Percentiles rank a stretch among this genome's conserved stretches.
Conservation (phyloP, 2,888 invertebrate species). For the Ophonus ardosiacus region DNA sequence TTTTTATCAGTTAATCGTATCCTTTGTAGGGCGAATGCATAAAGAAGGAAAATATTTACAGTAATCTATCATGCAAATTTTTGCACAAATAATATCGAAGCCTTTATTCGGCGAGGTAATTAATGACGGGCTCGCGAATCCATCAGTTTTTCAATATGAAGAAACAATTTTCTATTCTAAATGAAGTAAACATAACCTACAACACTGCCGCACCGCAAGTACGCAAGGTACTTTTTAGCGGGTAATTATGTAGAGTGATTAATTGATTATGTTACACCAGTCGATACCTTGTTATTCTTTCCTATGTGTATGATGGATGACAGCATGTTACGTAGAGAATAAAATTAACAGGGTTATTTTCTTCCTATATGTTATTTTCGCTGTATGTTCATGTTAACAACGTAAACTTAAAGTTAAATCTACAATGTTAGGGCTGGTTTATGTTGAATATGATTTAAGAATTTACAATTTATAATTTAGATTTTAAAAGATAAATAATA, state of each 20-base stretch:
- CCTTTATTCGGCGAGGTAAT: slow-evolving; percentile 33
- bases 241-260: slow-evolving; percentile 53
- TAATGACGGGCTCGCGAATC: slow-evolving; percentile 16
- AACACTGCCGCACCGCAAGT: not conserved
- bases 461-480: no score
- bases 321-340: slow-evolving; percentile 38
- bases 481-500: no score
- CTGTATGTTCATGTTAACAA: no score
- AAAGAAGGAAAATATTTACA: slow-evolving; percentile 46
- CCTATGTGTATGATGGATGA: slow-evolving; percentile 50
- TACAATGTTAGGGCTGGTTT: no score
- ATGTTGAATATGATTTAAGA: no score
- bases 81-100: slow-evolving; percentile 47
- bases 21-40: not conserved
- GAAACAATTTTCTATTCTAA: slow-evolving; percentile 52
- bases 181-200: slow-evolving; percentile 19
- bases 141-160: slow-evolving; percentile 49
- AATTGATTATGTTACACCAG: slow-evolving; percentile 47
- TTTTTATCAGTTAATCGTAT: slow-evolving; percentile 19
- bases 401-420: no score
- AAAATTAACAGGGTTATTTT: slow-evolving; percentile 40
- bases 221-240: slow-evolving; percentile 41
- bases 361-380: slow-evolving; percentile 6
- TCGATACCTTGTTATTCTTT: slow-evolving; percentile 38
- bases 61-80: slow-evolving; percentile 51